Evolutionary conservation across 2,113 vertebrate genomes (phyloP).

Genomic region (Microtus ochrogaster): DNA sequence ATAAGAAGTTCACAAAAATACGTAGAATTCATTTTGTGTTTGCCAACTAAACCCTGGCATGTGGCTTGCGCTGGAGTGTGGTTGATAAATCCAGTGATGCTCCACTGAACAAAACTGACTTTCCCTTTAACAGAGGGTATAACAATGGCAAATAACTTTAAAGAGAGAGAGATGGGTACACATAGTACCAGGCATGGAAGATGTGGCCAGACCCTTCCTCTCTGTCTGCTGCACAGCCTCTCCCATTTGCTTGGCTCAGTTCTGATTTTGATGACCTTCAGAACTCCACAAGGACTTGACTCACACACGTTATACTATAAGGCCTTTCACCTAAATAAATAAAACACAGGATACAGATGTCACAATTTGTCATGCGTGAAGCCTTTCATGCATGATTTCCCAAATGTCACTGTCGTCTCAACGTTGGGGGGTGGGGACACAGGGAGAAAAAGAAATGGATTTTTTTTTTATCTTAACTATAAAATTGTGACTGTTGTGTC

Average conservation of each 20-base stretch:
- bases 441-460: not conserved
- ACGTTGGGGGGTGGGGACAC: too few relatives aligned
- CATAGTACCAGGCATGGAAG: not conserved
- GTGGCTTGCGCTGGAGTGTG: not conserved
- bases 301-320: constrained; percentile 17
- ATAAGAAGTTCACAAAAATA: not conserved
- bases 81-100: not conserved
- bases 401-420: not conserved
- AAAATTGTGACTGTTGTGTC: not conserved
- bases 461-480: not conserved
- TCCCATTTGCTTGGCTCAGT: not conserved
- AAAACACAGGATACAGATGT: not conserved
- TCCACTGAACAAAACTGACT: not conserved
- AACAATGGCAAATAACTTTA: not conserved
- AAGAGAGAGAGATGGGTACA: not conserved
- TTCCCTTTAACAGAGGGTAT: not conserved
- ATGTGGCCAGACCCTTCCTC: rapidly evolving
- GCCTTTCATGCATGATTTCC: constrained; percentile 27
- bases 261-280: not conserved
- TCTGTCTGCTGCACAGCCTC: not conserved
- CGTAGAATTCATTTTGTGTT: not conserved
- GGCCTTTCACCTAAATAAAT: not conserved
- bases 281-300: not conserved
- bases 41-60: not conserved
- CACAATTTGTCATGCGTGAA: not conserved